Percentiles rank a stretch among this genome's conserved stretches.
These are phyloP conservation scores for Agapostemon virescens DNA, from an alignment of 2,888 invertebrate genomes.

Conservation along the genomic window DNA sequence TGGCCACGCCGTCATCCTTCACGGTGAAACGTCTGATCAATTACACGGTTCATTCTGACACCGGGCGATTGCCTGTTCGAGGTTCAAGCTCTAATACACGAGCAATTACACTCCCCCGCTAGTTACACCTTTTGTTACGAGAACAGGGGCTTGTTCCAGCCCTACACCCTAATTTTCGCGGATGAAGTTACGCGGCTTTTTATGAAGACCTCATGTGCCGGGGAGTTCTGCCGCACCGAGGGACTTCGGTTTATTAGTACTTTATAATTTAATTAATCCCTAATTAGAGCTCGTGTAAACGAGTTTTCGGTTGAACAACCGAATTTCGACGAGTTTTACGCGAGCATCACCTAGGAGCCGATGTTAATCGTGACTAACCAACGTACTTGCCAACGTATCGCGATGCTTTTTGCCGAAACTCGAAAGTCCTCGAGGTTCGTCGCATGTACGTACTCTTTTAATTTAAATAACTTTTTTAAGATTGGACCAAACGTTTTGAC, in stretches of 20 bases:
- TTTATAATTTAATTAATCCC: neutral
- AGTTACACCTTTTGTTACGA: constrained; percentile 3
- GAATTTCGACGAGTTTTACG: constrained; percentile 1
- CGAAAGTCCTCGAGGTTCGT: neutral
- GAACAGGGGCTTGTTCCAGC: neutral
- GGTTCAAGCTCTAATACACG: constrained; percentile 22
- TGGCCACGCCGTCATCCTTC: constrained; percentile 23
- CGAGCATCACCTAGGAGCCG: neutral
- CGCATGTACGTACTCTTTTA: too few species aligned
- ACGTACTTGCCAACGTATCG: neutral
- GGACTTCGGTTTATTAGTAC: constrained; percentile 1
- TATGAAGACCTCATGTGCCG: neutral
- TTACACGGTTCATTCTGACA: constrained; percentile 43
- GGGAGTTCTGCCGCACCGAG: neutral
- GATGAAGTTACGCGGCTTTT: neutral
- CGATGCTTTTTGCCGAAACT: neutral
- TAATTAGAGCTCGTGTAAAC: constrained; percentile 2
- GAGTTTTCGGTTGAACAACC: neutral
- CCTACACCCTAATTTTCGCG: constrained; percentile 1
- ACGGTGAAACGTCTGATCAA: constrained; percentile 36
- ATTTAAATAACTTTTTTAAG: too few species aligned
- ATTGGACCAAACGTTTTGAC: too few species aligned
- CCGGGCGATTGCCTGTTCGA: constrained; percentile 36
- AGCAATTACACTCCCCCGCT: constrained; percentile 28
- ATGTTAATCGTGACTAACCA: neutral